Conservation (phyloP, 2,888 invertebrate species). For the Drosophila lutescens region DNA sequence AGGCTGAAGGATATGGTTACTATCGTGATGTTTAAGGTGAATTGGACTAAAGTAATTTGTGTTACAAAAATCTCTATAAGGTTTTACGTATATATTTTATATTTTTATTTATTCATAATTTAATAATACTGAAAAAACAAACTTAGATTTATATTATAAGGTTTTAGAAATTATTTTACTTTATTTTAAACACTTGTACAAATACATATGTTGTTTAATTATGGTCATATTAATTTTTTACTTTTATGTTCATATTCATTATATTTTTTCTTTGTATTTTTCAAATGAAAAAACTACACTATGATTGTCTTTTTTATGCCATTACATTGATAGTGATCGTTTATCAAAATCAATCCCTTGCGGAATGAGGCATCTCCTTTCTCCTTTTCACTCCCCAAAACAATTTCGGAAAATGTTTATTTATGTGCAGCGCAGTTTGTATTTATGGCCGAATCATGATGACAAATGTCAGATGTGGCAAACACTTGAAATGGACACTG, state of each 20-base stretch:
- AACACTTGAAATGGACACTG: slow-evolving; percentile 72
- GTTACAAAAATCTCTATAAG: too few species aligned
- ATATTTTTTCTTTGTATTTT: neutral
- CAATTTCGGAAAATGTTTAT: slow-evolving; percentile 60
- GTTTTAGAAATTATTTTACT: too few species aligned
- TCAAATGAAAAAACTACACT: neutral
- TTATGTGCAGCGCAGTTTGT: slow-evolving; percentile 72
- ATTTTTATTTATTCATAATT: too few species aligned
- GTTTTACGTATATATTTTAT: neutral
- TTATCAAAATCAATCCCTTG: slow-evolving; percentile 1
- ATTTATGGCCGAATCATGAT: slow-evolving; percentile 79
- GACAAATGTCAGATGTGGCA: slow-evolving; percentile 76
- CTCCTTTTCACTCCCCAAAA: slow-evolving; percentile 5
- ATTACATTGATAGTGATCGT: slow-evolving; percentile 5
- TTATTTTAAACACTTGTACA: too few species aligned
- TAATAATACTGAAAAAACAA: too few species aligned
- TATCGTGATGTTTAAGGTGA: neutral
- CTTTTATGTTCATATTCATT: too few species aligned
- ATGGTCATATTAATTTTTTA: too few species aligned
- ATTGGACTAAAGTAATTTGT: neutral
- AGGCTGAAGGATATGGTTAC: neutral
- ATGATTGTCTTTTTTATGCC: neutral
- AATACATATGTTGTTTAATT: too few species aligned
- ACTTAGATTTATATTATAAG: too few species aligned
- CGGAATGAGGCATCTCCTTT: slow-evolving; percentile 1